phyloP scores from a whole-genome alignment of 2,113 vertebrate genomes.

The Oxyruncus cristatus region DNA sequence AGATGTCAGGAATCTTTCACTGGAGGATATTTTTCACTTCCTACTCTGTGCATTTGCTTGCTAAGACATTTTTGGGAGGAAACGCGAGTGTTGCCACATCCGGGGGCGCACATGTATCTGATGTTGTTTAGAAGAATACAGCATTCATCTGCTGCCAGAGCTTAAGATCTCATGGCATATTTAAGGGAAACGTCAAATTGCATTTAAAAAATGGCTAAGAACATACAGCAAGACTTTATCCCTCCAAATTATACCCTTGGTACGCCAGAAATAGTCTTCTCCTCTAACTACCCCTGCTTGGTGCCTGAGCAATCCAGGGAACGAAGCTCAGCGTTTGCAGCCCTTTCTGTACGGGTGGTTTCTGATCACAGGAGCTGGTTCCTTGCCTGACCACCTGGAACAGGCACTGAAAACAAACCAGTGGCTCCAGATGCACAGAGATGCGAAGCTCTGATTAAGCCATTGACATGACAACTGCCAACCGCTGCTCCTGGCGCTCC shows the following conservation, averaged over 20 bases:
- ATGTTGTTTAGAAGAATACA: slow-evolving; percentile 5
- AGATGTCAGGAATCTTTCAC: neutral
- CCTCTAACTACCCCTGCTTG: neutral
- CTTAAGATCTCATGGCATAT: neutral
- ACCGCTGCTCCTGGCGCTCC: slow-evolving; percentile 28
- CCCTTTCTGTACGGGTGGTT: neutral
- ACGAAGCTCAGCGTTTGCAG: neutral
- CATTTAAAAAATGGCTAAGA: slow-evolving; percentile 4
- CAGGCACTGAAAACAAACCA: neutral
- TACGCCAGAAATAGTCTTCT: slow-evolving; percentile 28
- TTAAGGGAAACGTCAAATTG: slow-evolving; percentile 29
- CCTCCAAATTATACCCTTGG: slow-evolving; percentile 49
- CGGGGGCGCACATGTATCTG: neutral
- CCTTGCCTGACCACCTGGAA: slow-evolving; percentile 12
- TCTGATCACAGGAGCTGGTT: neutral
- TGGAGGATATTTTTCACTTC: slow-evolving; percentile 17
- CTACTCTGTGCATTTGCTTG: slow-evolving; percentile 10
- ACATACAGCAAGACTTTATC: neutral
- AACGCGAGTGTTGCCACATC: neutral
- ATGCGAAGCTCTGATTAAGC: slow-evolving; percentile 13
- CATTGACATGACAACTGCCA: slow-evolving; percentile 40
- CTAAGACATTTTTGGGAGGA: slow-evolving; percentile 21
- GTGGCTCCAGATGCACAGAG: neutral
- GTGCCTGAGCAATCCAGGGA: neutral
- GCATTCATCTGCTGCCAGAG: slow-evolving; percentile 39